Evolutionary conservation across 2,797 vertebrate genomes (phyloP).

Genomic region (Sebastes aleutianus): DNA sequence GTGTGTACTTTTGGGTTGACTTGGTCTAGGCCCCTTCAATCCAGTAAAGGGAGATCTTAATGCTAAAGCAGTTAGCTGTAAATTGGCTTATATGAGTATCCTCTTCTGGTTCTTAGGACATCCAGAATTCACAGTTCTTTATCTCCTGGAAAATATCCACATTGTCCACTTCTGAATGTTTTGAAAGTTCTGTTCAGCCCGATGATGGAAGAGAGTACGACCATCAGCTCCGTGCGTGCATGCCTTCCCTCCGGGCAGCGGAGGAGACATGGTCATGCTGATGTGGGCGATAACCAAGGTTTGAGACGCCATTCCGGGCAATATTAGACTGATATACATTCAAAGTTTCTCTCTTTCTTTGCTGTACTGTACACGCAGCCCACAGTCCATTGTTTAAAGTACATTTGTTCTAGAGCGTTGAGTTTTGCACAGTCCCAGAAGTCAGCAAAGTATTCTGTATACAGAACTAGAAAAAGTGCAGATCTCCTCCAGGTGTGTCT

Average conservation of each 20-base stretch:
- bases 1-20: background rate
- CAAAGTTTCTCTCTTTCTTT: constrained; percentile 1
- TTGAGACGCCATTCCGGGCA: background rate
- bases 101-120: background rate
- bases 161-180: background rate
- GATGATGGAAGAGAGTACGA: background rate
- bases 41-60: background rate
- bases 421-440: background rate
- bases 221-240: background rate
- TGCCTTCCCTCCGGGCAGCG: background rate
- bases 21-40: background rate
- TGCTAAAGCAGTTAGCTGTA: background rate
- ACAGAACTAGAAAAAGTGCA: background rate
- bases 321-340: background rate
- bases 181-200: background rate
- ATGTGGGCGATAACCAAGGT: constrained; percentile 39
- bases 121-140: background rate
- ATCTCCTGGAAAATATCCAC: background rate
- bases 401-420: background rate
- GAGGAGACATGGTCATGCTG: background rate
- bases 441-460: background rate
- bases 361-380: background rate
- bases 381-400: background rate
- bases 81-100: background rate
- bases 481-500: background rate